Evolutionary conservation across 2,797 vertebrate species (phyloP), one percentile per base, ranked within the genome.

Genomic region (Thripadectes ignobilis): DNA sequence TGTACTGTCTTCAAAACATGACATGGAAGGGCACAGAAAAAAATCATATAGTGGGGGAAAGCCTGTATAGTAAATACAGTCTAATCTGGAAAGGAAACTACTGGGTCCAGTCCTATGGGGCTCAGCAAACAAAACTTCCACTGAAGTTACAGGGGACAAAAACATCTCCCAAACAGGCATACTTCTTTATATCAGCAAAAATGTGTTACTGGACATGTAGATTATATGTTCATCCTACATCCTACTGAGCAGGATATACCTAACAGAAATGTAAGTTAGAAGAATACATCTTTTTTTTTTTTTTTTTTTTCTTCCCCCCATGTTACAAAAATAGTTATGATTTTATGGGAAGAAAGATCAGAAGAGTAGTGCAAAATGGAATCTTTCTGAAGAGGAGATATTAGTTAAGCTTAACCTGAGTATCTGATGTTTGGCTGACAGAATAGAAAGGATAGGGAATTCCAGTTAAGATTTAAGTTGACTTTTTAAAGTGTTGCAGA

Each of bases 401-500:
- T 92, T 95, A 85, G 43, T 80, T 79, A 92, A 90, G 15, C 22
- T 85, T 89, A 89, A 52, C 27, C 29, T 84, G 73, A 30, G 24
- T 93, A 73, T 76, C 55, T 95, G 85, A 79, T 45, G 34, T 81
- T 91, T 77, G 48, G 18, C 5, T 89, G 80, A 54, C 2, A 69
- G 74, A 83, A 74, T 29, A 66, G 11, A 92, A 97, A 97, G 61
- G 84, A 83, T 27, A 96, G 82, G 59, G 74, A 85, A 96, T 92
- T 96, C 93, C 93, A 95, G 76, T 94, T 92, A 96, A 96, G 72
- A 95, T 94, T 96, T 87, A 89, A 96, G 43, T 59, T 93, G 94
- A 96, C 85, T 97, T 97, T 81, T 94, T 59, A 76, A 97, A 96
- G 74, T 57, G 61, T 96, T 97, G 92, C 87, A 83, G 96, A 97